Conservation (phyloP, 2,113 vertebrate species). For the Regulus satrapa region DNA sequence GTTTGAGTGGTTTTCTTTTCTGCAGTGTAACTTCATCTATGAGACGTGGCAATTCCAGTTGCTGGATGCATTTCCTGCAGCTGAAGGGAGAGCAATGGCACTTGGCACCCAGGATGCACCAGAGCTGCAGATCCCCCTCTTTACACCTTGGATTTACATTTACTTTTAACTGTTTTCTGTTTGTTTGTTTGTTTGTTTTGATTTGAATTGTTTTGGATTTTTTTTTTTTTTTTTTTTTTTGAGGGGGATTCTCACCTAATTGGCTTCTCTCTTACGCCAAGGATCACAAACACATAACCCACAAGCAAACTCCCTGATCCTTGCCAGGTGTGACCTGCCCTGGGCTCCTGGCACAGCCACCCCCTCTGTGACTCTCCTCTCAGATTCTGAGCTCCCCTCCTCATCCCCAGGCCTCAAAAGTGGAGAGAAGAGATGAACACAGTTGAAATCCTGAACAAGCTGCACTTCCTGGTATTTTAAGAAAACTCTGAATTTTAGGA, state of each 20-base stretch:
- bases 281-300: not conserved
- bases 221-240: no score
- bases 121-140: slow-evolving; percentile 57
- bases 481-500: not conserved
- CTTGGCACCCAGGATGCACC: not conserved
- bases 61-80: slow-evolving; percentile 56
- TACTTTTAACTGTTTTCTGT: no score
- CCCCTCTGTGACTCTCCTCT: not conserved
- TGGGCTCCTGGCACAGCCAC: not conserved
- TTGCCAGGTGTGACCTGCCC: not conserved
- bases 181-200: no score
- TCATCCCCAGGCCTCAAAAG: not conserved
- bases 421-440: not conserved
- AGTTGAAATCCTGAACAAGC: not conserved
- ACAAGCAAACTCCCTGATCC: accelerated
- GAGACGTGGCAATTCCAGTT: not conserved
- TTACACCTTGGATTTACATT: slow-evolving; percentile 45
- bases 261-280: slow-evolving; percentile 35
- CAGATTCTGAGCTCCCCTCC: not conserved
- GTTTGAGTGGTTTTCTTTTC: not conserved
- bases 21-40: not conserved
- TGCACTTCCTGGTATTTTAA: not conserved
- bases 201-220: no score
- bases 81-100: slow-evolving; percentile 19
- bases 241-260: slow-evolving; percentile 47